Evolutionary conservation across 2,113 vertebrate genomes (phyloP).

Genomic region (Thinocorus orbignyianus): DNA sequence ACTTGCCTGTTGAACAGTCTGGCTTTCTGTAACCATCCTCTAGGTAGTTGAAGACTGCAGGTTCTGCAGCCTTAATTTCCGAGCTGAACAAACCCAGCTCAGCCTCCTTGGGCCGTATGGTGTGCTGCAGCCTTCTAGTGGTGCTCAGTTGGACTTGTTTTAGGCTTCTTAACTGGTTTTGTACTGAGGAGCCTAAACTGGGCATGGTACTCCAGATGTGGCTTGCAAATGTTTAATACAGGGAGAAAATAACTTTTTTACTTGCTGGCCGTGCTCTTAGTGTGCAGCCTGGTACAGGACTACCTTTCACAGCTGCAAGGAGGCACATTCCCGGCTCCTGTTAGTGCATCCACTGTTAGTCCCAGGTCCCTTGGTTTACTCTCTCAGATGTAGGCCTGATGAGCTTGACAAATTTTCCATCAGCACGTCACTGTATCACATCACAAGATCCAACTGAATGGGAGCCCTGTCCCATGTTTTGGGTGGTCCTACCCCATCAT

Average conservation of each 20-base stretch:
- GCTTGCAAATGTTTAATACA: neutral
- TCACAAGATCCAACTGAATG: neutral
- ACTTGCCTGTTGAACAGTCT: neutral
- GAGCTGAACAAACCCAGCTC: neutral
- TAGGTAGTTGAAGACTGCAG: neutral
- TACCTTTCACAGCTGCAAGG: neutral
- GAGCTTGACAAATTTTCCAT: neutral
- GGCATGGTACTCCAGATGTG: neutral
- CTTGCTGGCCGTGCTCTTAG: neutral
- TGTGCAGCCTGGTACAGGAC: neutral
- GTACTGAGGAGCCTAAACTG: neutral
- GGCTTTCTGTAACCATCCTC: neutral
- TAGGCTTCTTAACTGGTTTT: neutral
- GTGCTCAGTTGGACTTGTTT: neutral
- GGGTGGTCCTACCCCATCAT: neutral
- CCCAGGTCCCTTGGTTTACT: neutral
- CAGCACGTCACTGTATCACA: neutral
- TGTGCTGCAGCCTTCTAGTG: neutral
- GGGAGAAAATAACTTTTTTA: neutral
- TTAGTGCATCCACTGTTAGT: neutral
- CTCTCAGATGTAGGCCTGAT: neutral
- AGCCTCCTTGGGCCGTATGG: neutral
- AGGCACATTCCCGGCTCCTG: neutral
- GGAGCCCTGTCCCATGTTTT: neutral
- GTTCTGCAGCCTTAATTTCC: neutral